These are phyloP conservation scores for Charina bottae DNA, from an alignment of 2,113 vertebrate species.

Conservation along the genomic window DNA sequence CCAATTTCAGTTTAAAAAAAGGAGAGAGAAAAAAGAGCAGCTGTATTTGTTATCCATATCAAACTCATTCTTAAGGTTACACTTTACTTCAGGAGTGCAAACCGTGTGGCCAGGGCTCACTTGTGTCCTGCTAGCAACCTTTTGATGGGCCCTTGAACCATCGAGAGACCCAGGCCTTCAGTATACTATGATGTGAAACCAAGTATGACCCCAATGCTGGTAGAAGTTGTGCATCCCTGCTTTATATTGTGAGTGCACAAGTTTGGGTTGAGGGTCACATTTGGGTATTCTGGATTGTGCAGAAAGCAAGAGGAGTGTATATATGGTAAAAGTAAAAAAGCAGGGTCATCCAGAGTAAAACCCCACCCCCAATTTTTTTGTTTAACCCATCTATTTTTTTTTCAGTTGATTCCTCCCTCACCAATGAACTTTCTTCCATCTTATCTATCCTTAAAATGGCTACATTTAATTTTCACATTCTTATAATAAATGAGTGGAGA, in stretches of 20 bases:
- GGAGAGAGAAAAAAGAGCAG: neutral
- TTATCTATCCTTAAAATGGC: neutral
- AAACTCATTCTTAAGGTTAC: neutral
- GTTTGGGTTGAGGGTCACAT: neutral
- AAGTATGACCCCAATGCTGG: neutral
- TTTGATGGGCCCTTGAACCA: neutral
- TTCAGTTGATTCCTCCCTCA: neutral
- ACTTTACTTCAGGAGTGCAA: neutral
- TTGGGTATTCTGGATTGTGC: neutral
- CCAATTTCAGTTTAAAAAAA: neutral
- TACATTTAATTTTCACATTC: neutral
- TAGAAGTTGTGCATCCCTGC: neutral
- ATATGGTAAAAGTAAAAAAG: neutral
- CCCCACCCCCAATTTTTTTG: neutral
- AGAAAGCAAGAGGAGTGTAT: neutral
- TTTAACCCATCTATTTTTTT: neutral
- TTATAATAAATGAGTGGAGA: neutral
- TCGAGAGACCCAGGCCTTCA: neutral
- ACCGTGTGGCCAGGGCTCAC: neutral
- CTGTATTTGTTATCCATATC: neutral
- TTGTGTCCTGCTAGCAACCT: neutral
- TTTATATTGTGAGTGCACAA: neutral
- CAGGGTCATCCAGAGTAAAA: neutral
- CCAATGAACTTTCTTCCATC: neutral
- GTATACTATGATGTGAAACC: neutral